Percentiles rank a stretch among this genome's conserved stretches.
Conservation (phyloP, 2,888 invertebrate species). For the Zaprionus lineosus region DNA sequence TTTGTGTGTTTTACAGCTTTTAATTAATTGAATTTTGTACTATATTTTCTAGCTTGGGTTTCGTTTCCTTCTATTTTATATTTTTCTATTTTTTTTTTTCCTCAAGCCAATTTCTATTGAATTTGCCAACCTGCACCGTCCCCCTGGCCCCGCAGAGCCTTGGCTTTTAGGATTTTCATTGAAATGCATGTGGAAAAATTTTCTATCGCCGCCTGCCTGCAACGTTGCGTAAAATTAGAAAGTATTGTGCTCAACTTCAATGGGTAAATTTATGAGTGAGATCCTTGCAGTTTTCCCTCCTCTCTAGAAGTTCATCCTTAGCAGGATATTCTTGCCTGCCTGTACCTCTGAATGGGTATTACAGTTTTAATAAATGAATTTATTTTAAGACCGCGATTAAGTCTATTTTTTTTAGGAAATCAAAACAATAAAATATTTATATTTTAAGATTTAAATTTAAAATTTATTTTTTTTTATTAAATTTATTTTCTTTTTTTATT, state of each 20-base stretch:
- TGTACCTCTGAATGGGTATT: too few species aligned
- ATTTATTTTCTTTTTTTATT: too few species aligned
- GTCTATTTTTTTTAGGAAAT: too few species aligned
- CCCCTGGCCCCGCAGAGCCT: neutral
- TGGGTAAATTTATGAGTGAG: slow-evolving; percentile 57
- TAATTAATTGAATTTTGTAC: slow-evolving; percentile 74
- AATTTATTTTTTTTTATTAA: too few species aligned
- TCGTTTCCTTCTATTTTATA: slow-evolving; percentile 16
- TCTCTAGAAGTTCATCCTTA: too few species aligned
- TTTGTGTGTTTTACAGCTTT: slow-evolving; percentile 46
- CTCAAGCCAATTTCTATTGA: slow-evolving; percentile 36
- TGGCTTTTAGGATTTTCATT: slow-evolving; percentile 17
- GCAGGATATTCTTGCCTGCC: too few species aligned
- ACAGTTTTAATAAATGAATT: too few species aligned
- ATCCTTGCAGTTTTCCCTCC: slow-evolving; percentile 46
- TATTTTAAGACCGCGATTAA: too few species aligned
- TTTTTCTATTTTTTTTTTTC: slow-evolving; percentile 12
- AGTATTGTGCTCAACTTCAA: slow-evolving; percentile 65
- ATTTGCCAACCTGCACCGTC: slow-evolving; percentile 23
- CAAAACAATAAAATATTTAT: too few species aligned
- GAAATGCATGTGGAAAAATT: slow-evolving; percentile 54
- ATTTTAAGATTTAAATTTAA: too few species aligned
- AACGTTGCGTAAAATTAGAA: slow-evolving; percentile 74
- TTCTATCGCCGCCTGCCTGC: slow-evolving; percentile 31
- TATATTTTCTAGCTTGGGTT: slow-evolving; percentile 43